phyloP scores from a whole-genome alignment of 2,797 vertebrate species.

The Galagoides demidoff region DNA sequence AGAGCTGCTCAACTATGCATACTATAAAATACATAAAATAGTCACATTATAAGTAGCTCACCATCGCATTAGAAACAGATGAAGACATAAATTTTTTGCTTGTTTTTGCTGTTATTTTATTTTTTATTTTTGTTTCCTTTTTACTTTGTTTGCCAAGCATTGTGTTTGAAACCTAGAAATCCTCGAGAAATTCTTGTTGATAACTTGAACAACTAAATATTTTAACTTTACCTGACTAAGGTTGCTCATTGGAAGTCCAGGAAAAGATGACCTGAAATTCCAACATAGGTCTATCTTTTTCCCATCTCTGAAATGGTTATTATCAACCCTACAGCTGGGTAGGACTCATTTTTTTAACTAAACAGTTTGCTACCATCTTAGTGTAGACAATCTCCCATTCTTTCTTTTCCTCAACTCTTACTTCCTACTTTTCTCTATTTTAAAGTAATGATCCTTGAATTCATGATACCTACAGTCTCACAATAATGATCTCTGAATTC shows the following conservation, averaged over 20 bases:
- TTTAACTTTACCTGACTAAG: not conserved
- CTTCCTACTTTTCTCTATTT: slow-evolving; percentile 20
- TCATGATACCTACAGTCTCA: slow-evolving; percentile 57
- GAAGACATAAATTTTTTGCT: not conserved
- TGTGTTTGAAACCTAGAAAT: not conserved
- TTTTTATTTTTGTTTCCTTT: not conserved
- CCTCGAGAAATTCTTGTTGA: not conserved
- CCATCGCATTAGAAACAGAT: not conserved
- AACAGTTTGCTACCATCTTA: not conserved
- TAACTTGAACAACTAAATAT: not conserved
- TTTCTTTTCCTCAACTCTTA: slow-evolving; percentile 6
- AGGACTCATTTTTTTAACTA: not conserved
- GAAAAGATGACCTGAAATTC: not conserved
- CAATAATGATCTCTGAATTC: slow-evolving; percentile 67
- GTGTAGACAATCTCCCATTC: not conserved
- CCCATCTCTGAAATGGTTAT: not conserved
- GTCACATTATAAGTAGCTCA: not conserved
- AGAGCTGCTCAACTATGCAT: not conserved
- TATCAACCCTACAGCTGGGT: not conserved
- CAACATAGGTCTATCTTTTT: not conserved
- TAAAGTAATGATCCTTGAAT: slow-evolving; percentile 64
- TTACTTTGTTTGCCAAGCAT: not conserved
- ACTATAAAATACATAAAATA: not conserved
- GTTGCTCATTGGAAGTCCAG: not conserved
- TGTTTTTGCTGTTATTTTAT: not conserved